These are phyloP conservation scores for Drosophila littoralis DNA, from an alignment of 1,140 invertebrate genomes.

Conservation along the genomic window DNA sequence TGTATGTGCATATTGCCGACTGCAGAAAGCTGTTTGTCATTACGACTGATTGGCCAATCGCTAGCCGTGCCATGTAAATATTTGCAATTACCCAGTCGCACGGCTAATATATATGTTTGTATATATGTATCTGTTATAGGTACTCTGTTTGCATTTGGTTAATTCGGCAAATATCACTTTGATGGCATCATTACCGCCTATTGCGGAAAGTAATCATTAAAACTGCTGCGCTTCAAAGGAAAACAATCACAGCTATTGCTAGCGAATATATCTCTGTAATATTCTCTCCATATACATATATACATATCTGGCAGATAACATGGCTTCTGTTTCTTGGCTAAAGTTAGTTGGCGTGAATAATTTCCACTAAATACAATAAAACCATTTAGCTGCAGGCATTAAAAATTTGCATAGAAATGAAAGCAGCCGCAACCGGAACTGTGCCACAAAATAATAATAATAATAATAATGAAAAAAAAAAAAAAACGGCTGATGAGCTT, in stretches of 20 bases:
- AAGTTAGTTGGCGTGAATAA: constrained; percentile 81
- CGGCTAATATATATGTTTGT: not conserved
- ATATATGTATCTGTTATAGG: not conserved
- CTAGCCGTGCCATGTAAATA: constrained; percentile 44
- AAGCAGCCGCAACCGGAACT: constrained; percentile 69
- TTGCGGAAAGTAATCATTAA: constrained; percentile 19
- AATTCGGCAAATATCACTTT: constrained; percentile 21
- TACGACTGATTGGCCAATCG: constrained; percentile 71
- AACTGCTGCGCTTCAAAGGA: constrained; percentile 16
- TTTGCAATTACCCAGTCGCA: constrained; percentile 42
- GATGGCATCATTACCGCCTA: constrained; percentile 22
- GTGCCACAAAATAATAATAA: constrained; percentile 60
- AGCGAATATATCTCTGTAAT: constrained; percentile 13
- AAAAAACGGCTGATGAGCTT: constrained; percentile 67
- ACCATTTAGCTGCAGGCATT: constrained; percentile 69
- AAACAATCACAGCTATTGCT: constrained; percentile 18
- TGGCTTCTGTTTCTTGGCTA: not conserved
- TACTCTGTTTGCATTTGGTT: not conserved
- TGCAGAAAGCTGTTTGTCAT: constrained; percentile 67
- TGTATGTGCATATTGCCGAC: constrained; percentile 10
- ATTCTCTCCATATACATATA: not conserved
- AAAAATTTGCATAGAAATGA: constrained; percentile 80
- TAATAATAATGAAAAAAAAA: constrained; percentile 20
- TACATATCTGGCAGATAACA: constrained; percentile 1
- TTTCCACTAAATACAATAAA: constrained; percentile 81